Evolutionary conservation across 2,888 invertebrate genomes (phyloP), one percentile per base, ranked within the genome.

Genomic region (Blastobasis lacticolella): DNA sequence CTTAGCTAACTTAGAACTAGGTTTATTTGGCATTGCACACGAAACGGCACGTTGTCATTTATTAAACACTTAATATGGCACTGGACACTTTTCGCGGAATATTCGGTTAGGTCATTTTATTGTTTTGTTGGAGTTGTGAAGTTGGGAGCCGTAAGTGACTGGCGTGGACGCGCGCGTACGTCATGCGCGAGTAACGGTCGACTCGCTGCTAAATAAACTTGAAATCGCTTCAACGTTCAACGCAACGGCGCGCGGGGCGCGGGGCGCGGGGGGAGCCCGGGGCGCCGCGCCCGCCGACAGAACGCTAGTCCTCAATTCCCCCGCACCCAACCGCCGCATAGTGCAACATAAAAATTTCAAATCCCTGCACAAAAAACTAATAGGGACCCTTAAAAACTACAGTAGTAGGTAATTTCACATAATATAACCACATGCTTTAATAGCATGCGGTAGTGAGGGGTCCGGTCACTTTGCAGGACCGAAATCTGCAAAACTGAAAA

Each of bases 141-240:
- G 74, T 81, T 82, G 75, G 74, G 75, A 80, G 78, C 78, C n/a
- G 80, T 73, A 62, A 67, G 64, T 69, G 3, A 23, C 23, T 23
- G 23, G 23, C 23, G 23, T 1, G 23, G 3, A 23, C 23, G 23
- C 23, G 23, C 61, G 60, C 62, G 61, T 66, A 75, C 80, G 78
- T 75, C 68, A 66, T 67, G 60, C 69, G 57, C 73, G 70, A 71
- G 69, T 78, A 73, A 78, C 84, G 77, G 82, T 81, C 78, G 68
- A 74, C 75, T 70, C 76, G 78, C 78, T 74, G 80, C 84, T 85
- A 78, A 69, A 65, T 66, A 63, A 62, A 67, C 69, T 69, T 69
- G 63, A 69, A 72, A 71, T 70, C 71, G 57, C 51, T 66, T 64
- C 60, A 71, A 72, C 71, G 67, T 69, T 63, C 68, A 58, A 54